Percentiles rank a stretch among this genome's conserved stretches.
Conservation (phyloP, 1,140 invertebrate species). For the Zaprionus tsacasi region DNA sequence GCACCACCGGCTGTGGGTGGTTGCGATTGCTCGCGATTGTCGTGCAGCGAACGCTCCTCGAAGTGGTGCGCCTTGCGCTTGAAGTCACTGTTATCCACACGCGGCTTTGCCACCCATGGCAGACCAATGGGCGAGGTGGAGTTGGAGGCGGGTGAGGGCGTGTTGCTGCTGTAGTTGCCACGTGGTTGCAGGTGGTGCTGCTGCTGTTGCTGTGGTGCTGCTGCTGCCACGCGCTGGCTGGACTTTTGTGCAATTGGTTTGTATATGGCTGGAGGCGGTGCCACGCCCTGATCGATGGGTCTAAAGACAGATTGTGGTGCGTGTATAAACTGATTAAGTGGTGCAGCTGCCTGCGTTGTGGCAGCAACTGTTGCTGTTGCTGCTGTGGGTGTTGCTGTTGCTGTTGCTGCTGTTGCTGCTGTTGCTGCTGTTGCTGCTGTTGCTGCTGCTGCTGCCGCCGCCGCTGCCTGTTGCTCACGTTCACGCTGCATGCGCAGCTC, state of each 20-base stretch:
- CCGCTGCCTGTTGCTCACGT: slow-evolving; percentile 22
- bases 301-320: slow-evolving; percentile 89
- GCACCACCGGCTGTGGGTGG: background rate
- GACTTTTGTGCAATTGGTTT: slow-evolving; percentile 75
- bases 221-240: slow-evolving; percentile 21
- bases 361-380: background rate
- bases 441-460: slow-evolving; percentile 34
- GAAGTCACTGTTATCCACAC: slow-evolving; percentile 76
- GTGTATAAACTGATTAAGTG: slow-evolving; percentile 89
- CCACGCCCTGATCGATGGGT: slow-evolving; percentile 83
- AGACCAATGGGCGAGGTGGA: slow-evolving; percentile 74
- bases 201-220: slow-evolving; percentile 23
- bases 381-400: background rate
- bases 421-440: background rate
- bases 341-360: slow-evolving; percentile 54
- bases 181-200: slow-evolving; percentile 52
- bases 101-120: slow-evolving; percentile 77
- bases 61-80: slow-evolving; percentile 74
- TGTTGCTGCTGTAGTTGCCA: slow-evolving; percentile 58
- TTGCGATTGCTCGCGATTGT: slow-evolving; percentile 64
- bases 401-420: slow-evolving; percentile 12
- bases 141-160: slow-evolving; percentile 66
- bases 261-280: slow-evolving; percentile 57
- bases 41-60: slow-evolving; percentile 70
- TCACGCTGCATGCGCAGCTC: slow-evolving; percentile 59